These are phyloP conservation scores for Chrysogorgia sp. DNA, from an alignment of 92 coral and sea anemone species.

Conservation along the genomic window DNA sequence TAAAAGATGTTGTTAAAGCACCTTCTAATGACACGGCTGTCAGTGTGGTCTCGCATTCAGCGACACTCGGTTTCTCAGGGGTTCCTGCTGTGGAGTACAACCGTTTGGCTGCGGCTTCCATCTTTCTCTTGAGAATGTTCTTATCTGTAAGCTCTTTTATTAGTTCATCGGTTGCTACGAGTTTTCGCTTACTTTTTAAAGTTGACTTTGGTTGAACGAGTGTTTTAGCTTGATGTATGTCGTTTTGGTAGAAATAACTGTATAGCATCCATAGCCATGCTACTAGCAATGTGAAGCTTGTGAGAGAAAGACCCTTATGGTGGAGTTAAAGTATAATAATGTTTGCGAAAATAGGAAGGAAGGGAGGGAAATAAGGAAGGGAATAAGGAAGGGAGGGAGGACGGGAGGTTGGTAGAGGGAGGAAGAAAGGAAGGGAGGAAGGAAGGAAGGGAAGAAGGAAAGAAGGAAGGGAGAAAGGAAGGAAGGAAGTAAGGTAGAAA, in stretches of 20 bases:
- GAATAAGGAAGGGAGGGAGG: background rate
- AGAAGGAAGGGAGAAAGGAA: background rate
- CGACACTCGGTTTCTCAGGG: background rate
- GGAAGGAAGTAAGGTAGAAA: slow-evolving; percentile 18
- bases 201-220: background rate
- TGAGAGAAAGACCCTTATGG: slow-evolving; percentile 78
- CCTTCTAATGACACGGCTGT: background rate
- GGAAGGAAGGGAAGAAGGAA: slow-evolving; percentile 10
- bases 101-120: background rate
- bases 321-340: slow-evolving; percentile 6
- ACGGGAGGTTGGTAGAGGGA: background rate
- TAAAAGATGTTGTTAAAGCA: background rate
- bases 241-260: slow-evolving; percentile 57
- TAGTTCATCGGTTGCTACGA: background rate
- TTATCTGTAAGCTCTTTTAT: background rate
- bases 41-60: background rate
- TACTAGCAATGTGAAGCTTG: slow-evolving; percentile 73
- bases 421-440: background rate
- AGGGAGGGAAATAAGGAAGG: background rate
- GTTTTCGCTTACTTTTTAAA: background rate
- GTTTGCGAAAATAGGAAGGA: slow-evolving; percentile 10
- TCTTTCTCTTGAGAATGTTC: background rate
- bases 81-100: background rate
- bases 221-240: background rate
- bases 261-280: slow-evolving; percentile 82